Evolutionary conservation across 1,140 invertebrate genomes (phyloP), one percentile per base, ranked within the genome.

Genomic region (Pseudomyrmex sp.): DNA sequence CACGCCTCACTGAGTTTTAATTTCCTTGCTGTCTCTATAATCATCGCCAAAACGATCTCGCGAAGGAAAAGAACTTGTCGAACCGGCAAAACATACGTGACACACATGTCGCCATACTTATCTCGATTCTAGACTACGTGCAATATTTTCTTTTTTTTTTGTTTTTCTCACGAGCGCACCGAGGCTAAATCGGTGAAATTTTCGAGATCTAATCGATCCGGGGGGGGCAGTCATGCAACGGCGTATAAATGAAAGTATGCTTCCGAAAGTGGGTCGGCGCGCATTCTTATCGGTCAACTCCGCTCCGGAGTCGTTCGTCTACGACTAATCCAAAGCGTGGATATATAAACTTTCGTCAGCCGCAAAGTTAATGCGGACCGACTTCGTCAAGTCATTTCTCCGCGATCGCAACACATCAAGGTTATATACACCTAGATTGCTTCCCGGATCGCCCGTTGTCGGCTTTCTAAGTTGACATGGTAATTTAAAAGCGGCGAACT

Each of bases 401-500:
- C 48, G 65, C 44, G 44, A 79, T 79, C 65, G 20, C 54, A 48
- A 54, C 18, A 35, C 50, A 72, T 80, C 44, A 72, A 80, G 76
- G 54, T 20, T 59, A 7, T 59, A 7, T 35, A 35, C 35, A 35
- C 54, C 65, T 80, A 80, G 54, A 80, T 80, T 80, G 66, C 76
- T 80, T 80, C 12, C 66, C 76, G 54, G 23, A 79, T 79, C 65
- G 44, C 65, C n/a, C 52, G 65, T n/a, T 35, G 10, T 46, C 65
- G 35, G 35, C 35, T 35, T 80, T 80, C 61, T 56, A 61, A 80
- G 66, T 80, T 80, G 76, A 80, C 76, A 80, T 72, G 54, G 54
- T 72, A 80, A 80, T 80, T 80, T 80, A 70, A 80, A 80, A 70
- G 54, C 66, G 54, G 66, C 54, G 23, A 54, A 80, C 76, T 8